Percentiles rank a stretch among this genome's conserved stretches.
phyloP scores from a whole-genome alignment of 2,888 invertebrate genomes.

The Clepsis dumicolana region DNA sequence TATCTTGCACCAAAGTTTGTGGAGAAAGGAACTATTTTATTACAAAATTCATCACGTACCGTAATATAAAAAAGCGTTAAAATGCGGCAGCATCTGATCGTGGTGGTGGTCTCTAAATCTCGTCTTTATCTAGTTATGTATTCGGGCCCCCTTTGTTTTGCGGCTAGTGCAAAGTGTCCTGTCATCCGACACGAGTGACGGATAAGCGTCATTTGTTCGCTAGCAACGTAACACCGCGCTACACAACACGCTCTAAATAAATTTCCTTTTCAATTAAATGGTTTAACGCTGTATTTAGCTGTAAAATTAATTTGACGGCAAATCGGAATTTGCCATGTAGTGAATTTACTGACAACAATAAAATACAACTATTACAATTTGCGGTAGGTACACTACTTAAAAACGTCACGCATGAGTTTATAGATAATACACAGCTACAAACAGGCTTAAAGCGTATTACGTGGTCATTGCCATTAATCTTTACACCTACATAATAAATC shows the following conservation, averaged over 20 bases:
- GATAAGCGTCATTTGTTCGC: conserved; percentile 73
- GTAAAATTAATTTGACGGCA: not conserved
- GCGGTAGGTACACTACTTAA: not conserved
- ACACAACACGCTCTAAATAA: conserved; percentile 18
- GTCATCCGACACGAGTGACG: conserved; percentile 56
- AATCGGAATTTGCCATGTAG: not conserved
- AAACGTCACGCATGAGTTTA: not conserved
- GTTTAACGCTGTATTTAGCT: not conserved
- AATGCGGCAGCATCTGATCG: not conserved
- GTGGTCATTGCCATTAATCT: not conserved
- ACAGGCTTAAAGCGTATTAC: not conserved
- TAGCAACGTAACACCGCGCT: conserved; percentile 55
- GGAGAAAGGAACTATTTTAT: not conserved
- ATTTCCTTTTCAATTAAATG: conserved; percentile 21
- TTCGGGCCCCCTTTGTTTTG: not conserved
- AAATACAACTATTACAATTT: not conserved
- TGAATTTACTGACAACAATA: not conserved
- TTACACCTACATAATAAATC: not conserved
- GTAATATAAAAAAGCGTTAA: not conserved
- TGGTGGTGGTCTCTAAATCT: not conserved
- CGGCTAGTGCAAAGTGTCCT: conserved; percentile 3
- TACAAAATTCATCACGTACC: not conserved
- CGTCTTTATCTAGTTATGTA: not conserved
- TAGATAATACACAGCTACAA: too few relatives aligned
- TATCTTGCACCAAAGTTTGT: not conserved